These are phyloP conservation scores for Balanococcus diminutus DNA, from an alignment of 2,888 invertebrate genomes.

Conservation along the genomic window DNA sequence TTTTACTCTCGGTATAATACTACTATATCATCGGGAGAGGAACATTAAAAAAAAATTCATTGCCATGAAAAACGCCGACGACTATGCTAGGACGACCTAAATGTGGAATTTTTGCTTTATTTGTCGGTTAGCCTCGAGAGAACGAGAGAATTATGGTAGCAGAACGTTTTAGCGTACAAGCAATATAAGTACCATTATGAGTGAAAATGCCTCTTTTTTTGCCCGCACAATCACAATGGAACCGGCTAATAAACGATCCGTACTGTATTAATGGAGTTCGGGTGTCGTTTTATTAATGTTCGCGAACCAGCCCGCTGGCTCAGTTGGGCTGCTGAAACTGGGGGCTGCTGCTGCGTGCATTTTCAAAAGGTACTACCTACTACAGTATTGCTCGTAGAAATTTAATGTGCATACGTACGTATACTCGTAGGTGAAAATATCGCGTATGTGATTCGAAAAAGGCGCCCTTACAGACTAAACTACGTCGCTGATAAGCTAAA, in stretches of 20 bases:
- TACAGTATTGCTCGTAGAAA: neutral
- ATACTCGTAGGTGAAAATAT: neutral
- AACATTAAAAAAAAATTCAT: constrained; percentile 18
- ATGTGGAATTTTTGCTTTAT: constrained; percentile 26
- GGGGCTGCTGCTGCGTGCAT: no score
- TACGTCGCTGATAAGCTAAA: constrained; percentile 28
- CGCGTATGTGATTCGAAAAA: neutral
- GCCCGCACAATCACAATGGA: neutral
- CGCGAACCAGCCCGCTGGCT: neutral
- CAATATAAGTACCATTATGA: constrained; percentile 23
- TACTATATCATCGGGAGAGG: neutral
- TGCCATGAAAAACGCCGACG: neutral
- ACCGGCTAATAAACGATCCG: constrained; percentile 20
- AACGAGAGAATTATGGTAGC: constrained; percentile 5
- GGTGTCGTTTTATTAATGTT: constrained; percentile 23
- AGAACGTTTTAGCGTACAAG: constrained; percentile 7
- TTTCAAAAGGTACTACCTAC: neutral
- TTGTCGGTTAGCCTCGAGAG: constrained; percentile 19
- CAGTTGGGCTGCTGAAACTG: no score
- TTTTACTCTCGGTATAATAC: neutral
- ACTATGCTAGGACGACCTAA: neutral
- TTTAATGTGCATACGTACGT: neutral
- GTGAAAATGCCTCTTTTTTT: constrained; percentile 2
- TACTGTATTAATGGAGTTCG: constrained; percentile 14
- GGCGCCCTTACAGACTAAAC: neutral